These are phyloP conservation scores for Crax fasciolata DNA, from an alignment of 2,797 vertebrate species.

Conservation along the genomic window DNA sequence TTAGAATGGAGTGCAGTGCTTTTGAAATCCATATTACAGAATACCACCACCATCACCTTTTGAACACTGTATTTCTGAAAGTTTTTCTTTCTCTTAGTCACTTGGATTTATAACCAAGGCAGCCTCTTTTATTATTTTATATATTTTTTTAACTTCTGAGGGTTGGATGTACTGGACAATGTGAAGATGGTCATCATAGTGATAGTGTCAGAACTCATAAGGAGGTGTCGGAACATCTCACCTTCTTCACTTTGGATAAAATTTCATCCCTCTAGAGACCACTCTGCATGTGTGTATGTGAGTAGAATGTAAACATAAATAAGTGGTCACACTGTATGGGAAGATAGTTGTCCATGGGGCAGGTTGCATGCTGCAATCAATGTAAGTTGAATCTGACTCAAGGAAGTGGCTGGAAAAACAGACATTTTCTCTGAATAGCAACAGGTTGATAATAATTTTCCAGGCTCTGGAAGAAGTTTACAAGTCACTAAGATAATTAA, in stretches of 20 bases:
- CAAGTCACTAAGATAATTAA: conserved; percentile 24
- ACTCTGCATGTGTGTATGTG: background rate
- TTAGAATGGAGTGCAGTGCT: accelerated
- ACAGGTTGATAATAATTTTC: background rate
- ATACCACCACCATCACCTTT: background rate
- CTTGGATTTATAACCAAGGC: background rate
- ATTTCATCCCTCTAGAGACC: background rate
- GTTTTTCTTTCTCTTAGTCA: background rate
- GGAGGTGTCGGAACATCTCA: background rate
- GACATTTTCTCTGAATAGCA: background rate
- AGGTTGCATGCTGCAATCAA: background rate
- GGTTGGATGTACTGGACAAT: background rate
- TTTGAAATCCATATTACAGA: background rate
- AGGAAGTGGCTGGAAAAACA: background rate
- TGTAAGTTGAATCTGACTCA: background rate
- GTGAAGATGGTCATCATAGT: accelerated
- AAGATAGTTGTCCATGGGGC: background rate
- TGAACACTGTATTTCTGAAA: background rate
- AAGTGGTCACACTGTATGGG: background rate
- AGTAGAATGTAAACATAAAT: background rate
- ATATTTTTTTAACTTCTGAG: background rate
- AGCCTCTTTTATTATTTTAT: background rate
- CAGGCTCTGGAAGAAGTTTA: background rate
- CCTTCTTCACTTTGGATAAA: background rate
- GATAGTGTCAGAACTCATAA: background rate